Evolutionary conservation across 2,113 vertebrate species (phyloP).

Genomic region (Vimba vimba): DNA sequence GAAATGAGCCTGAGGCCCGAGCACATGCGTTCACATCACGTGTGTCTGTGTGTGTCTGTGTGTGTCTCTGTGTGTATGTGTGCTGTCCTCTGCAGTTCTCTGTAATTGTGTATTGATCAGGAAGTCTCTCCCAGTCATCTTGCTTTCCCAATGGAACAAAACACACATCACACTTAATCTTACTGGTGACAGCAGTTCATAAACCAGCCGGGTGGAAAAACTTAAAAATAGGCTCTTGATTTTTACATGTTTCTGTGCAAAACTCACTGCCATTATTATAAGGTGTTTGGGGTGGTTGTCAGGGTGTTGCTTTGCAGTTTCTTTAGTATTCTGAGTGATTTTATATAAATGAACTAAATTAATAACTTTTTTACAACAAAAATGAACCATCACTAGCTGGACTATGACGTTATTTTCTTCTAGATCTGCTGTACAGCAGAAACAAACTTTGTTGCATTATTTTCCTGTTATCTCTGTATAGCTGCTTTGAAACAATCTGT

Average conservation of each 20-base stretch:
- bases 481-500: too few species aligned
- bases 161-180: slow-evolving; percentile 4
- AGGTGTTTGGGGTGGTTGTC: background rate
- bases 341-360: too few species aligned
- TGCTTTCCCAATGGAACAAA: slow-evolving; percentile 13
- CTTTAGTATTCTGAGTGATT: background rate
- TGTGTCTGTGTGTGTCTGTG: background rate
- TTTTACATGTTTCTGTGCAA: background rate
- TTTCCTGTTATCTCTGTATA: too few species aligned
- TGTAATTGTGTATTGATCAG: slow-evolving; percentile 45
- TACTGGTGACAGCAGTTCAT: background rate
- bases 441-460: too few species aligned
- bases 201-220: background rate
- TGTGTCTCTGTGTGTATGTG: background rate
- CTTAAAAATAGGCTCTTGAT: background rate
- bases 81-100: slow-evolving; percentile 13
- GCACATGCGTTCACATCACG: background rate
- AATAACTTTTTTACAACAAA: too few species aligned
- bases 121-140: background rate
- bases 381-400: too few species aligned
- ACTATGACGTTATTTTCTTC: too few species aligned
- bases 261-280: background rate
- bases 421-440: too few species aligned
- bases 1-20: background rate
- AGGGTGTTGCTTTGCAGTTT: background rate